Evolutionary conservation across 2,797 vertebrate species (phyloP).

Genomic region (Rhinogobio ventralis): DNA sequence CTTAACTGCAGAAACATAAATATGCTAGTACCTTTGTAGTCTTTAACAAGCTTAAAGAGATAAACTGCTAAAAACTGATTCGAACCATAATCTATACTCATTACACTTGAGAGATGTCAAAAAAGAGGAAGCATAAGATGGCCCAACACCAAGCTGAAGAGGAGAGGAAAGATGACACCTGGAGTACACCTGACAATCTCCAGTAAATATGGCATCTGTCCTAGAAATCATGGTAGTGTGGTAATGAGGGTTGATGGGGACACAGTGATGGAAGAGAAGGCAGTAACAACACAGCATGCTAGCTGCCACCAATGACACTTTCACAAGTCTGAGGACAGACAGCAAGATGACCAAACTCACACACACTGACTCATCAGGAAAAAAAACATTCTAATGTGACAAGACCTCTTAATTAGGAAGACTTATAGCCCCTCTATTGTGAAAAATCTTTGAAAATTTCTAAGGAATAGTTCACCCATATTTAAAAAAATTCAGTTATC

Average conservation of each 20-base stretch:
- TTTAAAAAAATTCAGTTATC: conserved; percentile 14
- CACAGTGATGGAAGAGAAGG: conserved; percentile 55
- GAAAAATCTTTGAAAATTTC: background rate
- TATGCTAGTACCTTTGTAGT: background rate
- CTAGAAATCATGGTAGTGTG: conserved; percentile 34
- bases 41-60: conserved; percentile 35
- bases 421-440: background rate
- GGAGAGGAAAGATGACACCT: conserved; percentile 1
- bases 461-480: background rate
- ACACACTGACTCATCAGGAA: conserved; percentile 17
- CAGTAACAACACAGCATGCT: conserved; percentile 14
- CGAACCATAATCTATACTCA: background rate
- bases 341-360: conserved; percentile 18
- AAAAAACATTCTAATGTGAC: background rate
- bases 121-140: conserved; percentile 17
- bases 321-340: conserved; percentile 18
- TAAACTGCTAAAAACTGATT: conserved; percentile 24
- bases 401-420: background rate
- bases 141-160: background rate
- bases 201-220: conserved; percentile 37
- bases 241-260: conserved; percentile 44
- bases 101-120: conserved; percentile 15
- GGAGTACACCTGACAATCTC: conserved; percentile 3
- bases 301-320: background rate
- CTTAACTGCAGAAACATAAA: conserved; percentile 26